phyloP scores from a whole-genome alignment of 2,888 invertebrate species.

The Homarus gammarus region DNA sequence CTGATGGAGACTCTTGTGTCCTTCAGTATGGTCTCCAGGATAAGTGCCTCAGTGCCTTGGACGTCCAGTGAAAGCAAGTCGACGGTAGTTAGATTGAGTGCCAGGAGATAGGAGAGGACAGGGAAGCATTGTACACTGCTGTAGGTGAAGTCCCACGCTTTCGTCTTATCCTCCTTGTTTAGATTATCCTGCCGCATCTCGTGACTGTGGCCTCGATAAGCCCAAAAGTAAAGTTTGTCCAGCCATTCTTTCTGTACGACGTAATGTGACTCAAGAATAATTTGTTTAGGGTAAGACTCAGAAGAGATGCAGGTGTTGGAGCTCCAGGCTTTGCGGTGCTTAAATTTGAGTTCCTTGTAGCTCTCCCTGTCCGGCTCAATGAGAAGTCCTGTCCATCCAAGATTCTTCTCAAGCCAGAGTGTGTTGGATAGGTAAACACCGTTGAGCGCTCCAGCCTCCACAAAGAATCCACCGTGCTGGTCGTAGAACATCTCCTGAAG shows the following conservation, averaged over 20 bases:
- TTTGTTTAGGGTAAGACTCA: conserved; percentile 26
- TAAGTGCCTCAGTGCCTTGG: conserved; percentile 38
- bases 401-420: conserved; percentile 48
- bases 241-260: neutral
- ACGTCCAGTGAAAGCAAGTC: conserved; percentile 58
- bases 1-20: conserved; percentile 4
- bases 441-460: conserved; percentile 62
- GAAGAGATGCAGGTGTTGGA: conserved; percentile 58
- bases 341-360: conserved; percentile 23
- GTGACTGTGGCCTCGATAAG: conserved; percentile 32
- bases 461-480: conserved; percentile 44
- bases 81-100: conserved; percentile 36
- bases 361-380: conserved; percentile 44
- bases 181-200: conserved; percentile 13
- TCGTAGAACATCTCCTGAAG: conserved; percentile 10
- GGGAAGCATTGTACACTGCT: conserved; percentile 52
- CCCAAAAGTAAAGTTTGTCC: conserved; percentile 19
- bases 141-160: neutral
- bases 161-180: neutral
- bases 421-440: conserved; percentile 57
- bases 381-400: conserved; percentile 56
- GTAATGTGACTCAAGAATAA: conserved; percentile 5
- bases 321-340: conserved; percentile 53
- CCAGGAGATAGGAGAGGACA: conserved; percentile 40
- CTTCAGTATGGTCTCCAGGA: conserved; percentile 27